These are phyloP conservation scores for Liparis tanakae DNA, from an alignment of 2,797 vertebrate species.

Conservation along the genomic window DNA sequence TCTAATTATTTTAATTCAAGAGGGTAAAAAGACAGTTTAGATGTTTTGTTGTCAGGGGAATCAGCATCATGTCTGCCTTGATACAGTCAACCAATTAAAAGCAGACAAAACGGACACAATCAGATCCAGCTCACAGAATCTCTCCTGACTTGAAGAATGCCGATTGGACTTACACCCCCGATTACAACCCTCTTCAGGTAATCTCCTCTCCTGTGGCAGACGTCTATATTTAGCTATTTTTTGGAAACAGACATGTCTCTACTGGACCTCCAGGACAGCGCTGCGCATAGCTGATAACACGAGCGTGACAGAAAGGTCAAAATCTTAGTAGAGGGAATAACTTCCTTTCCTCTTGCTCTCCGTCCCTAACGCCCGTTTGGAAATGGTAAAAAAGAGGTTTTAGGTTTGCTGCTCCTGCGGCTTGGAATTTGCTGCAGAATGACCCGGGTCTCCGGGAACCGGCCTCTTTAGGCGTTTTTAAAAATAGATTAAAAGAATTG, in stretches of 20 bases:
- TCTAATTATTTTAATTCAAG: neutral
- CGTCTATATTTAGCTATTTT: constrained; percentile 25
- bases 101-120: neutral
- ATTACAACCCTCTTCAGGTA: constrained; percentile 4
- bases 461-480: no score
- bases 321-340: constrained; percentile 3
- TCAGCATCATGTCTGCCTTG: neutral
- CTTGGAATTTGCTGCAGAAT: no score
- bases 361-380: no score
- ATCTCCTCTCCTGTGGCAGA: neutral
- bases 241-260: constrained; percentile 1
- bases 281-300: constrained; percentile 11
- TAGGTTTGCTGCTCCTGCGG: no score
- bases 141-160: constrained; percentile 9
- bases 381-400: no score
- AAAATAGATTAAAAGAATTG: no score
- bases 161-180: neutral
- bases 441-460: no score
- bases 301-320: neutral
- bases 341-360: no score
- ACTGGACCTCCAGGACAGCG: constrained; percentile 3
- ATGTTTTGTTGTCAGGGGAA: constrained; percentile 3
- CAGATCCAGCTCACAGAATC: neutral
- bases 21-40: neutral
- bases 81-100: constrained; percentile 3